phyloP scores from a whole-genome alignment of 2,888 invertebrate species.

The Odontothrips loti region DNA sequence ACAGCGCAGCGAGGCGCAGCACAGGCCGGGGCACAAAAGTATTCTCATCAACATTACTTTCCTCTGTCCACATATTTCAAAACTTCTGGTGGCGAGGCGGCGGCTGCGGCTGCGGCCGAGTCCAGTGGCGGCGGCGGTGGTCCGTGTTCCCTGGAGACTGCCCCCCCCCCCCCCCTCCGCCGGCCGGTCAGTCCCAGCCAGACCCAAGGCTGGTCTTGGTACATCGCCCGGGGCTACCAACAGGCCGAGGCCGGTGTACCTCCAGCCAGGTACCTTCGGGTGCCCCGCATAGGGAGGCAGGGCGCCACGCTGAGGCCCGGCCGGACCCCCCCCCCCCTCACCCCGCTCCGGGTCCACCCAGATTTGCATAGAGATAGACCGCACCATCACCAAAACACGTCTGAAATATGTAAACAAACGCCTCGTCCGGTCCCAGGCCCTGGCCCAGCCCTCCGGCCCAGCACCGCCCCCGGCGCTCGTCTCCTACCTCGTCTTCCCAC shows the following conservation, averaged over 20 bases:
- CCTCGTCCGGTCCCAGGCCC: not conserved
- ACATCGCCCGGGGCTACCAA: not conserved
- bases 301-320: not conserved
- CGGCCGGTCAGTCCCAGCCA: not conserved
- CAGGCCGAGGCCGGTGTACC: not conserved
- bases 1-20: not conserved
- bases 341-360: not conserved
- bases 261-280: not conserved
- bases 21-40: not conserved
- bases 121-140: not conserved
- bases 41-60: constrained; percentile 18
- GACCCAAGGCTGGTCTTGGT: not conserved
- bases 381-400: not conserved
- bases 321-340: not conserved
- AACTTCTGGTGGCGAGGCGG: not conserved
- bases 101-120: too few species aligned
- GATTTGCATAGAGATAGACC: constrained; percentile 23
- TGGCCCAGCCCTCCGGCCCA: not conserved
- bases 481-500: too few species aligned
- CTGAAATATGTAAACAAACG: constrained; percentile 13
- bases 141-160: not conserved
- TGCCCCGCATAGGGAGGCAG: too few species aligned
- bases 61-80: constrained; percentile 21
- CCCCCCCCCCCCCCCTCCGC: not conserved
- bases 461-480: too few species aligned